Evolutionary conservation across 2,888 invertebrate species (phyloP).

Genomic region (Scrobipalpa atriplicella): DNA sequence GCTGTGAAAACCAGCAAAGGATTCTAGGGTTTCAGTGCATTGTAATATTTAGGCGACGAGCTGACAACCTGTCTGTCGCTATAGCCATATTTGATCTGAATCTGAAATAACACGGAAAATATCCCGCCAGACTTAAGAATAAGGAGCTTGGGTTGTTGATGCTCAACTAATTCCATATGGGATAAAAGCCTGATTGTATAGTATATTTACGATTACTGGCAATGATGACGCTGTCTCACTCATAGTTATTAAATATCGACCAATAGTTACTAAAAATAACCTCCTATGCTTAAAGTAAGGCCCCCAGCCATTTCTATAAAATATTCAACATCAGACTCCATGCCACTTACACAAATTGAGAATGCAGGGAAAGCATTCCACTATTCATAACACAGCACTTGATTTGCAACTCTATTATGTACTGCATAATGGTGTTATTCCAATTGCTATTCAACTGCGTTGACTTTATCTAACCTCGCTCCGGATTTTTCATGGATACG

Average conservation of each 20-base stretch:
- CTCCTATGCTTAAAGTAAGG: not conserved
- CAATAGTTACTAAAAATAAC: not conserved
- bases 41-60: too few species aligned
- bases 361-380: slow-evolving; percentile 36
- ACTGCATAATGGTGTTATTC: slow-evolving; percentile 11
- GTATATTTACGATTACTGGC: too few species aligned
- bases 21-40: too few species aligned
- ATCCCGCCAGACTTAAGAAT: too few species aligned
- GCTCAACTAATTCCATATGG: too few species aligned
- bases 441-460: slow-evolving; percentile 2
- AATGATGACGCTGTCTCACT: too few species aligned
- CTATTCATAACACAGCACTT: slow-evolving; percentile 14
- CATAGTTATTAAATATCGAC: slow-evolving; percentile 5
- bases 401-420: slow-evolving; percentile 18
- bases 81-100: too few species aligned
- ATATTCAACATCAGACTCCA: slow-evolving; percentile 52
- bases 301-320: slow-evolving; percentile 40
- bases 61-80: too few species aligned
- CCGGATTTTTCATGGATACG: not conserved
- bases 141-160: too few species aligned
- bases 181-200: too few species aligned
- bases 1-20: too few species aligned
- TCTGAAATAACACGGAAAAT: too few species aligned
- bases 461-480: slow-evolving; percentile 11
- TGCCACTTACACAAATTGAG: slow-evolving; percentile 64